Evolutionary conservation across 2,888 invertebrate genomes (phyloP).

Genomic region (Sphaerolaimus hirsutus): DNA sequence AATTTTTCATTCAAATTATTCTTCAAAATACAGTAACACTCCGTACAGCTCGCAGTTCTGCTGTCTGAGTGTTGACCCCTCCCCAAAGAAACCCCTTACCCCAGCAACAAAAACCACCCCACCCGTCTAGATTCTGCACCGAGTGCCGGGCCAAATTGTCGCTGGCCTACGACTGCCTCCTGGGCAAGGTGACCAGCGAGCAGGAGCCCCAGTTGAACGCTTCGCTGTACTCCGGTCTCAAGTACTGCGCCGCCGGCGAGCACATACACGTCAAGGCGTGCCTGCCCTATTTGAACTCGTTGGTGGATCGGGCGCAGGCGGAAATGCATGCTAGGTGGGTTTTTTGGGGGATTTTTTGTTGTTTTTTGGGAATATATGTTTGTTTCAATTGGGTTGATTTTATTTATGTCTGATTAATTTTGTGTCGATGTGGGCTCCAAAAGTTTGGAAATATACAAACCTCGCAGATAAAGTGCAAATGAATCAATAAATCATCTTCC

Average conservation of each 20-base stretch:
- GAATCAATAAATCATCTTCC: too few relatives aligned
- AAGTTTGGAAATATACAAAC: too few relatives aligned
- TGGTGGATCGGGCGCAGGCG: slow-evolving; percentile 69
- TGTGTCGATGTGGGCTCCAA: too few relatives aligned
- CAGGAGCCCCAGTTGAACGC: slow-evolving; percentile 72
- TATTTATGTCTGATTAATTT: too few relatives aligned
- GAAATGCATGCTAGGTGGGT: slow-evolving; percentile 55
- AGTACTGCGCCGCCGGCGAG: slow-evolving; percentile 47
- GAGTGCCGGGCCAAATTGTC: slow-evolving; percentile 74
- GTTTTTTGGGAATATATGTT: slow-evolving; percentile 5
- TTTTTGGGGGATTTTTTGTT: too few relatives aligned
- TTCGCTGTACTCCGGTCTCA: slow-evolving; percentile 55
- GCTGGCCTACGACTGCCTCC: slow-evolving; percentile 58
- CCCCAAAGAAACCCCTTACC: too few relatives aligned
- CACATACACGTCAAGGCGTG: slow-evolving; percentile 66
- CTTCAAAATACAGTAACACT: too few relatives aligned
- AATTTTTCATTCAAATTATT: slow-evolving; percentile 7
- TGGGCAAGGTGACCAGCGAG: slow-evolving; percentile 44
- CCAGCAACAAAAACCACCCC: too few relatives aligned
- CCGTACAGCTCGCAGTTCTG: too few relatives aligned
- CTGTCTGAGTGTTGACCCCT: too few relatives aligned
- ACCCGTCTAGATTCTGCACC: slow-evolving; percentile 45
- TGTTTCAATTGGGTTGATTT: neutral
- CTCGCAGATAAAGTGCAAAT: too few relatives aligned
- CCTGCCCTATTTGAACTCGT: slow-evolving; percentile 60